Base-by-base conservation (phyloP, 2,797 vertebrate genomes). In the Eulemur rubriventer region DNA sequence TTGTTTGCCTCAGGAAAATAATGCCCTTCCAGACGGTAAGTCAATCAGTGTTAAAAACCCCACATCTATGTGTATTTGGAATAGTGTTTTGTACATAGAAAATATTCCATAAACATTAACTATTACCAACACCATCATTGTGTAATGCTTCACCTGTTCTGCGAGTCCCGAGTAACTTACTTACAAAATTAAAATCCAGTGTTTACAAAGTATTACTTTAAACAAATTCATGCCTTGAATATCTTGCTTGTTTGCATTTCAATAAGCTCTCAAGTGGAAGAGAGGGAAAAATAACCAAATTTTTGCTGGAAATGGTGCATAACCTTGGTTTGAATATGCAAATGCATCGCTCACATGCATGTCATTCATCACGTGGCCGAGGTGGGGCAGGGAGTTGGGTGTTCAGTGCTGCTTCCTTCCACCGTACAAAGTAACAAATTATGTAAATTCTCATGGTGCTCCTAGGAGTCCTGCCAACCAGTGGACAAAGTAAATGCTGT, bases 391-490 rank as follows among this genome's bases (percentile, higher is more conserved):
- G 46, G 4, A 9, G 7, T 6, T 17, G 2, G 26, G 46, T 48
- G 5, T 69, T 33, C 24, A 52, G 38, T 41, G 70, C 35, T 20
- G 1, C 63, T 61, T 17, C 65, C 89, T 86, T 72, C 35, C 70
- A 48, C 73, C 78, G 9, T 65, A 55, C 59, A 78, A 46, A 8
- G 6, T 35, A 41, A 75, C n/a, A 65, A 80, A 41, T 93, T 82
- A 91, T 80, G 79, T 35, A 91, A 70, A 94, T 87, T 96, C 48
- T 18, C 24, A 20, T 28, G 35, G 85, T 63, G 55, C 50, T 89
- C 65, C 55, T 52, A 46, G 30, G 26, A 11, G 0, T 65, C 41
- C 41, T 59, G 35, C 55, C 85, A 83, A 52, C 76, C 35, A 38
- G 7, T 46, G 59, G 70, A 33, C 59, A 52, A 72, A 83, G 76